phyloP scores from a whole-genome alignment of 2,113 vertebrate species.

The Melanotaenia duboulayi region DNA sequence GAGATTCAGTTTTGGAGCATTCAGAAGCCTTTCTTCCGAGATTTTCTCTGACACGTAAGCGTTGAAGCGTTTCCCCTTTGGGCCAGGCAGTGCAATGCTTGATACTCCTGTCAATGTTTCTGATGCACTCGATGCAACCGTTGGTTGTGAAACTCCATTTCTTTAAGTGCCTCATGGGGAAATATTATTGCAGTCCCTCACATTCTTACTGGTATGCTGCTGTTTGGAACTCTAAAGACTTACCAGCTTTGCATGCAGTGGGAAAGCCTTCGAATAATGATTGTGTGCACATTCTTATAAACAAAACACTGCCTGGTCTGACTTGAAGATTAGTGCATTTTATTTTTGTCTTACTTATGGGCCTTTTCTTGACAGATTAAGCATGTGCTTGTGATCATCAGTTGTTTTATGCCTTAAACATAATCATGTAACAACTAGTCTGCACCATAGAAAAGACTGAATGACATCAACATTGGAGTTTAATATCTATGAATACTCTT shows the following conservation, averaged over 20 bases:
- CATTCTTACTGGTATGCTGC: slow-evolving; percentile 55
- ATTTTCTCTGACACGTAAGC: slow-evolving; percentile 76
- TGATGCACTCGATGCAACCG: slow-evolving; percentile 67
- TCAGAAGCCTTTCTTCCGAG: slow-evolving; percentile 70
- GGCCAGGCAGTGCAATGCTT: slow-evolving; percentile 65
- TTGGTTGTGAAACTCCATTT: slow-evolving; percentile 75
- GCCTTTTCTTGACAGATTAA: slow-evolving; percentile 18
- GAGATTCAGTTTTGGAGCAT: slow-evolving; percentile 68
- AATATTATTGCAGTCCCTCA: slow-evolving; percentile 59
- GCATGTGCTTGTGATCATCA: slow-evolving; percentile 53
- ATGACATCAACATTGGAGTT: slow-evolving; percentile 3
- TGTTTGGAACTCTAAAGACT: slow-evolving; percentile 49
- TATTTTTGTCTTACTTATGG: slow-evolving; percentile 3
- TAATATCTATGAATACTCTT: background rate
- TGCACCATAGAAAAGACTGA: slow-evolving; percentile 7
- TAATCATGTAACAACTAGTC: slow-evolving; percentile 22
- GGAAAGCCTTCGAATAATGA: slow-evolving; percentile 27
- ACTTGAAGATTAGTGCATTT: slow-evolving; percentile 16
- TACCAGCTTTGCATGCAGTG: slow-evolving; percentile 60
- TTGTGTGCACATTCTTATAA: slow-evolving; percentile 42
- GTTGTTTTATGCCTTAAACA: slow-evolving; percentile 10
- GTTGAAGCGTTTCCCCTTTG: slow-evolving; percentile 75
- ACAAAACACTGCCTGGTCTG: slow-evolving; percentile 22
- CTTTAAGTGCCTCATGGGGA: slow-evolving; percentile 74
- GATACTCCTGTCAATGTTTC: slow-evolving; percentile 76